These are phyloP conservation scores for Bedellia somnulentella DNA, from an alignment of 2,888 invertebrate genomes.

Conservation along the genomic window DNA sequence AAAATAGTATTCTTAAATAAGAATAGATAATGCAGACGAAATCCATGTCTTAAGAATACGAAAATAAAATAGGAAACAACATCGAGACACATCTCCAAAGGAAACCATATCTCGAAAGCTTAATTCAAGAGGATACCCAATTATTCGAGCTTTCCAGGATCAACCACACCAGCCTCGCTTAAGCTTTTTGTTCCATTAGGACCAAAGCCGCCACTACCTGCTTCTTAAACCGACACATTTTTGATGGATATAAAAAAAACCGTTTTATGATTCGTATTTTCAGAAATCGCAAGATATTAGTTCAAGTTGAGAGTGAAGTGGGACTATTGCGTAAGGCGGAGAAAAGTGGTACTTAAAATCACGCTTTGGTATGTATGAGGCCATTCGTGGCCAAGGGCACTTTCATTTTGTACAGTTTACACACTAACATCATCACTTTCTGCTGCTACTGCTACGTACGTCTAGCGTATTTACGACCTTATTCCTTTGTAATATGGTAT, in stretches of 20 bases:
- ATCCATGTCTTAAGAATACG: too few relatives aligned
- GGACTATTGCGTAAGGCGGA: constrained; percentile 28
- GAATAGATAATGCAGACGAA: too few relatives aligned
- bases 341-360: constrained; percentile 10
- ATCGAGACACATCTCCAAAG: not conserved
- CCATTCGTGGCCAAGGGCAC: not conserved
- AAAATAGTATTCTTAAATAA: too few relatives aligned
- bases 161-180: too few relatives aligned
- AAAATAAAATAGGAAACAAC: not conserved
- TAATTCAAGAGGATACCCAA: too few relatives aligned
- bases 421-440: not conserved
- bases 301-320: constrained; percentile 43
- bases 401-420: not conserved
- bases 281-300: constrained; percentile 43
- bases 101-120: too few relatives aligned
- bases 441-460: not conserved
- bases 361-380: constrained; percentile 39
- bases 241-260: too few relatives aligned
- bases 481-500: too few relatives aligned
- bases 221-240: constrained; percentile 11
- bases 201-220: not conserved
- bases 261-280: constrained; percentile 37
- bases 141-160: too few relatives aligned
- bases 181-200: too few relatives aligned
- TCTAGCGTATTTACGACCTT: too few relatives aligned